Base-by-base conservation (phyloP, 2,888 invertebrate genomes). In the Pristionchus exspectatus region DNA sequence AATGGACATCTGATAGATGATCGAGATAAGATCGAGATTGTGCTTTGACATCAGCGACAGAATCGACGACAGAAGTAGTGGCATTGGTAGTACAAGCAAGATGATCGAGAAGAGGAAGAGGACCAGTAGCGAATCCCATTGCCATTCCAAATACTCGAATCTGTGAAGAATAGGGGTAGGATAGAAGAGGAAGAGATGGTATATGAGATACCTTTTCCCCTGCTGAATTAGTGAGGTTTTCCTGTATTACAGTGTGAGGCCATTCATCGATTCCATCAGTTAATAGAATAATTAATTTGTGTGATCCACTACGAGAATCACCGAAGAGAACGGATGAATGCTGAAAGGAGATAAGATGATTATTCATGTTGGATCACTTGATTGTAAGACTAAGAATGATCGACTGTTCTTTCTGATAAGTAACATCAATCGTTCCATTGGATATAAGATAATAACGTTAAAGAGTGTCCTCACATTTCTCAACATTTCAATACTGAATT, bases 251-350 rank as follows among this genome's bases (percentile, higher is more conserved):
- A 4, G 95, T 95, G 89, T 95, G 95, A 0, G 96, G 96, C 94
- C 95, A 95, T 90, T 96, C 96, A 27, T 96, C 96, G 24, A 96
- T 96, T 5, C 96, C 96, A 93, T 96, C 96, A 33, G 96, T 96
- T 92, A 96, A 95, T 84, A 96, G 93, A 95, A 96, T 96, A 72
- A 96, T 95, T 85, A 96, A 95, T 91, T 95, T 95, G 94, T 96
- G 96, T 91, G 96, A 96, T 86, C 95, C 95, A 4, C 96, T 92
- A n/a, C 93, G 90, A 30, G 90, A 90, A 89, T 92, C 91, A 3
- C 91, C 89, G 86, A 93, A 93, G 14, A 92, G 84, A 12, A 69
- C 69, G 50, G 38, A 33, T 1, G 27, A 44, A 3, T 81, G 81
- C 54, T 81, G 81, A 18, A 44, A 21, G 12, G 21, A 77, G 54